Conservation (phyloP, 2,888 invertebrate species). For the Drosophila subsilvestris region DNA sequence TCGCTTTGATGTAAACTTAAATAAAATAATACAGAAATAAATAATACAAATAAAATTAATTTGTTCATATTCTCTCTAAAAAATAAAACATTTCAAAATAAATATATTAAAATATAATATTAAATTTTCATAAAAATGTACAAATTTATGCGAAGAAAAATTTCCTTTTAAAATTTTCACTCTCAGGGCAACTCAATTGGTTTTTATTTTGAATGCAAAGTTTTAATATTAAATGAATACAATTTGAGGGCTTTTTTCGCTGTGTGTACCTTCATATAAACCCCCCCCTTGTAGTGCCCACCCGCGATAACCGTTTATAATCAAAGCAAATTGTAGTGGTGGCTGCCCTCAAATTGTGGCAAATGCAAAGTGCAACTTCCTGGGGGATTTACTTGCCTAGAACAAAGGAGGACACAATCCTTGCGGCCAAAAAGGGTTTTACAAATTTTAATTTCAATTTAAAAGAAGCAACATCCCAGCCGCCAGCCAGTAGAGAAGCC, state of each 20-base stretch:
- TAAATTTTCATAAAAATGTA: too few relatives aligned
- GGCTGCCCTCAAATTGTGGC: slow-evolving; percentile 2
- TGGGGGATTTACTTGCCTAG: not conserved
- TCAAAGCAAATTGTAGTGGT: not conserved
- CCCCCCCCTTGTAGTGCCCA: not conserved
- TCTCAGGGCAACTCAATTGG: too few relatives aligned
- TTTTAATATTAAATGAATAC: not conserved
- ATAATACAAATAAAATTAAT: too few relatives aligned
- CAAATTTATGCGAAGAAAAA: too few relatives aligned
- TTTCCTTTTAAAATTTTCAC: too few relatives aligned
- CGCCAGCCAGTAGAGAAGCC: slow-evolving; percentile 16
- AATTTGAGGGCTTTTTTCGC: not conserved
- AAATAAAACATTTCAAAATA: not conserved
- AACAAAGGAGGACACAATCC: slow-evolving; percentile 12
- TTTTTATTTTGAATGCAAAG: not conserved
- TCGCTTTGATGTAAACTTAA: too few relatives aligned
- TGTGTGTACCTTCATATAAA: not conserved
- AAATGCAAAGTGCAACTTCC: not conserved
- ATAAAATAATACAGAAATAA: too few relatives aligned
- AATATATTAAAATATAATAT: too few relatives aligned
- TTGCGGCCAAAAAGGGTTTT: slow-evolving; percentile 38
- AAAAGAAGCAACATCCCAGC: slow-evolving; percentile 22
- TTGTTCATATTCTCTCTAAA: too few relatives aligned
- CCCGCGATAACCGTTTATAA: not conserved
- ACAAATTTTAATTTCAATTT: slow-evolving; percentile 68